These are phyloP conservation scores for Anneissia japonica DNA, from an alignment of 35 echinoderm and acorn worm genomes.

Conservation along the genomic window DNA sequence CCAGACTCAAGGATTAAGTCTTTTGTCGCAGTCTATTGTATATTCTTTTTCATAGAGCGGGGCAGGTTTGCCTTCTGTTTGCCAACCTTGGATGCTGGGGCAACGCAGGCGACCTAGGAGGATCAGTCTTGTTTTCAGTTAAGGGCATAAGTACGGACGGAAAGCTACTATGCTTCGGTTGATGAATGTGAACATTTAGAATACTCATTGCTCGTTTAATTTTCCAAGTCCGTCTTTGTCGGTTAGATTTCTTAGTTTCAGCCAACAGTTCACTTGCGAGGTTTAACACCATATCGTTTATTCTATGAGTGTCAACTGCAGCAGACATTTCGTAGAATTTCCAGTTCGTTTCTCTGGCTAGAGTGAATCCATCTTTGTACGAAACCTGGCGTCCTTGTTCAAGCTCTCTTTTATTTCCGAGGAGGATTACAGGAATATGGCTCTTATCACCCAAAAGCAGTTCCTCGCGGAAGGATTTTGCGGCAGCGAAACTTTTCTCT, in stretches of 20 bases:
- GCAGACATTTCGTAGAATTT: slow-evolving; percentile 82
- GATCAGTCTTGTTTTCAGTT: neutral
- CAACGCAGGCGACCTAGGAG: neutral
- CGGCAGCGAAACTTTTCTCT: slow-evolving; percentile 61
- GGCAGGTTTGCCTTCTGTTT: neutral
- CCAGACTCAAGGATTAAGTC: no score
- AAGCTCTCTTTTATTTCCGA: slow-evolving; percentile 85
- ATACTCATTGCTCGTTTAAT: neutral
- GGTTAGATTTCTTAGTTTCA: neutral
- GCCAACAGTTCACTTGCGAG: neutral
- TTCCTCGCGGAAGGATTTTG: slow-evolving; percentile 36
- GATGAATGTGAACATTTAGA: neutral
- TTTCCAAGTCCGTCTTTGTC: neutral
- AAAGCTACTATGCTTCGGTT: neutral
- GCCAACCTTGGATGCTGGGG: neutral
- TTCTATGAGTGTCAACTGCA: slow-evolving; percentile 62
- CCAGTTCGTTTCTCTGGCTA: slow-evolving; percentile 65
- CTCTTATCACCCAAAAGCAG: slow-evolving; percentile 42
- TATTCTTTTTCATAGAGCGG: no score
- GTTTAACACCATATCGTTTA: slow-evolving; percentile 43
- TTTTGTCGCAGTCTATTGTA: no score
- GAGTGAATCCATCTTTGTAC: slow-evolving; percentile 76
- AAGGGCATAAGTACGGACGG: no score
- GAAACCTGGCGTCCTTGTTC: slow-evolving; percentile 70
- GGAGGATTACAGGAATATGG: slow-evolving; percentile 67